A percentile compares a stretch with the other conserved stretches of the same genome.
Conservation (phyloP, 2,113 vertebrate genomes). For the Oostethus manadensis region DNA sequence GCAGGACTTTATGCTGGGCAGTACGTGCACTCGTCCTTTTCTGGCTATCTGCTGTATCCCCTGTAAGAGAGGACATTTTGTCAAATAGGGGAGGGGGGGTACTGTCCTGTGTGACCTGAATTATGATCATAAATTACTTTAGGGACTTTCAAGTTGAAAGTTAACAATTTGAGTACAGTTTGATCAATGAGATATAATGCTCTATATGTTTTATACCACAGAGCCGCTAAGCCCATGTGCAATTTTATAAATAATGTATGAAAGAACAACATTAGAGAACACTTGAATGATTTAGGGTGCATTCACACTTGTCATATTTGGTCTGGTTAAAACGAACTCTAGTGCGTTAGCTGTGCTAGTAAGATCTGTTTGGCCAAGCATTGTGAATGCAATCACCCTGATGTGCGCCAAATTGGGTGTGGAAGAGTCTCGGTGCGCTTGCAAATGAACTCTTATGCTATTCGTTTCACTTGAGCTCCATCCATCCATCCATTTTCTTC, state of each 20-base stretch:
- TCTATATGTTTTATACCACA: slow-evolving; percentile 21
- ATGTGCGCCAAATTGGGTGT: too few species aligned
- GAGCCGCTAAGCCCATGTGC: slow-evolving; percentile 4
- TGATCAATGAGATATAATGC: slow-evolving; percentile 4
- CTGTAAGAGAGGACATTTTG: slow-evolving; percentile 70
- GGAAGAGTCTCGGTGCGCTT: too few species aligned
- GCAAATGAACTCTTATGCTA: too few species aligned
- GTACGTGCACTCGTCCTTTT: slow-evolving; percentile 96
- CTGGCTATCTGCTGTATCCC: slow-evolving; percentile 97
- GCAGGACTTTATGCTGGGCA: slow-evolving; percentile 94
- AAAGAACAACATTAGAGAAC: slow-evolving; percentile 12
- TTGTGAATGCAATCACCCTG: too few species aligned
- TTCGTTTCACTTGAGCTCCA: too few species aligned
- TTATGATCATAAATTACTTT: slow-evolving; percentile 3
- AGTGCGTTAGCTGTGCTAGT: too few species aligned
- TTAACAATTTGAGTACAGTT: slow-evolving; percentile 6
- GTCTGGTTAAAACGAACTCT: too few species aligned
- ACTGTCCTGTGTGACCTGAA: slow-evolving; percentile 24
- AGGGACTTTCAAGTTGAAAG: neutral
- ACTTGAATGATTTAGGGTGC: slow-evolving; percentile 7
- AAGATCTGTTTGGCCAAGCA: too few species aligned
- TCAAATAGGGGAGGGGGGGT: neutral
- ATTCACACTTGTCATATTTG: too few species aligned
- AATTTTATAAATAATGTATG: slow-evolving; percentile 21
- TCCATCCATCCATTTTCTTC: too few species aligned